Evolutionary conservation across 2,113 vertebrate genomes (phyloP).

Genomic region (Notiomystis cincta): DNA sequence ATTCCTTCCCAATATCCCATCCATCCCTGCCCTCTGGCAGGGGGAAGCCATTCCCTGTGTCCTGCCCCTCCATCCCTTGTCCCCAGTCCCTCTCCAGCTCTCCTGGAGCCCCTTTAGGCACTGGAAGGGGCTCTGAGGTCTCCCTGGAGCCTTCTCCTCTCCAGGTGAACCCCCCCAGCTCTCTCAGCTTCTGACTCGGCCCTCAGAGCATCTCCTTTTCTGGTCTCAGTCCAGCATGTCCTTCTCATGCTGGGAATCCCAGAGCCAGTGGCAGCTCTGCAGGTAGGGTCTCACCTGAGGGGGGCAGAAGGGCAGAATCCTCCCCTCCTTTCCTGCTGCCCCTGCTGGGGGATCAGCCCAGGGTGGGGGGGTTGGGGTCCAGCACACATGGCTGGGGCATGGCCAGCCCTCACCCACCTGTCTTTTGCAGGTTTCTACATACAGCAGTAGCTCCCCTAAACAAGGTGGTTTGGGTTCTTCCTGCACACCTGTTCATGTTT

Average conservation of each 20-base stretch:
- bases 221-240: accelerated
- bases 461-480: not conserved
- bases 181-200: not conserved
- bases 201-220: not conserved
- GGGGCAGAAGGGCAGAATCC: not conserved
- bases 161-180: not conserved
- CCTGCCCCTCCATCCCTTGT: not conserved
- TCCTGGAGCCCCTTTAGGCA: not conserved
- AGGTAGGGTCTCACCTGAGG: not conserved
- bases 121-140: not conserved
- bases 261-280: not conserved
- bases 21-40: accelerated
- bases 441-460: not conserved
- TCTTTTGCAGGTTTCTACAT: not conserved
- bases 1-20: not conserved
- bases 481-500: not conserved
- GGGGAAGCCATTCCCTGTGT: not conserved
- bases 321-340: not conserved
- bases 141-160: not conserved
- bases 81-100: not conserved
- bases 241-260: not conserved
- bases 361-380: not conserved
- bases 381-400: accelerated
- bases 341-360: accelerated
- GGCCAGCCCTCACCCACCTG: not conserved